These are phyloP conservation scores for Stomorhina lunata DNA, from an alignment of 2,888 invertebrate species.

Conservation along the genomic window DNA sequence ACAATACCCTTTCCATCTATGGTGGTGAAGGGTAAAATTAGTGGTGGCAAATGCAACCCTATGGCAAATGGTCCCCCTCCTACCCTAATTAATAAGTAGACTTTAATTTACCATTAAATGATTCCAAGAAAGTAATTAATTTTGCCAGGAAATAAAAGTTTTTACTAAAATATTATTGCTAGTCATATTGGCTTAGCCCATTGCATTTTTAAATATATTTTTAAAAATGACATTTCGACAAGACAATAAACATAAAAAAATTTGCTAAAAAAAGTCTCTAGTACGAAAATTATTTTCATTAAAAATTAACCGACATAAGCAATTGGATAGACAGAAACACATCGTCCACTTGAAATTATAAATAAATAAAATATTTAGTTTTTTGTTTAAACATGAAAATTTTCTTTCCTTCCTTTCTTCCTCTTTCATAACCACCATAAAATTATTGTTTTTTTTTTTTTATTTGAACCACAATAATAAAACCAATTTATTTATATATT, in stretches of 20 bases:
- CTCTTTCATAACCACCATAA: neutral
- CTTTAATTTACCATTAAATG: no score
- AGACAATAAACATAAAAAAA: neutral
- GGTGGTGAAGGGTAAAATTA: no score
- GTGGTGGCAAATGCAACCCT: no score
- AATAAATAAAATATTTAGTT: neutral
- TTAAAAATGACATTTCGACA: neutral
- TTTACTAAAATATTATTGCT: no score
- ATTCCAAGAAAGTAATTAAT: no score
- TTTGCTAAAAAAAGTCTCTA: neutral
- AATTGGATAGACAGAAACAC: neutral
- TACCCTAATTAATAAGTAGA: no score
- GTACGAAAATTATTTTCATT: neutral
- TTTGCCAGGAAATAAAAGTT: no score
- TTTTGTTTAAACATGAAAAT: no score
- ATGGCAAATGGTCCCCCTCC: no score
- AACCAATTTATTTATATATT: conserved; percentile 48
- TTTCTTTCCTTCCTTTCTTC: conserved; percentile 3
- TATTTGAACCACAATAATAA: neutral
- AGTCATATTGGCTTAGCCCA: no score
- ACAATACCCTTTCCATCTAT: no score
- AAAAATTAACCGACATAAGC: conserved; percentile 1
- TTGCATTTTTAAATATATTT: no score
- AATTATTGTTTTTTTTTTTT: neutral
- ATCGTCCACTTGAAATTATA: neutral